A percentile compares a stretch with the other conserved stretches of the same genome.
These are phyloP conservation scores for Andrena bicolor DNA, from an alignment of 2,888 invertebrate species.

Conservation along the genomic window DNA sequence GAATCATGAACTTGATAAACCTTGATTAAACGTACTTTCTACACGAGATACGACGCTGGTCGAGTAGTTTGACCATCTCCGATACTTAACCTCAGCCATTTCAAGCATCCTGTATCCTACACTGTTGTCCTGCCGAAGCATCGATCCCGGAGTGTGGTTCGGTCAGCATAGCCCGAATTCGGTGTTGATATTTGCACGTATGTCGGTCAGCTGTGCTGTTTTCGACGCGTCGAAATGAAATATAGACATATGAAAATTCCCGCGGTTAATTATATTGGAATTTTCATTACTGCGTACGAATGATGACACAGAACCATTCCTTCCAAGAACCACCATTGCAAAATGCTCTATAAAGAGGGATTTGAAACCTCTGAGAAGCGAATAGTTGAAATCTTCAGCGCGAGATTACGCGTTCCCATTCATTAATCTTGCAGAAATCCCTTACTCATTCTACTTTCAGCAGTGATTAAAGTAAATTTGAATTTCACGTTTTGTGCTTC, in stretches of 20 bases:
- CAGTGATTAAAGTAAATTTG: not conserved
- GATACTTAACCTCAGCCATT: slow-evolving; percentile 68
- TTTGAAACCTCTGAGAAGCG: not conserved
- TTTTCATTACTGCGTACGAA: not conserved
- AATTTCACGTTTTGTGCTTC: not conserved
- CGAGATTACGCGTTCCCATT: slow-evolving; percentile 2
- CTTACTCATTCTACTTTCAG: slow-evolving; percentile 1
- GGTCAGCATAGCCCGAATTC: slow-evolving; percentile 22
- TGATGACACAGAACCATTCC: not conserved
- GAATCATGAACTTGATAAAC: slow-evolving; percentile 49
- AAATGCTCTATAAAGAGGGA: not conserved
- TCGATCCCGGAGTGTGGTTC: slow-evolving; percentile 32
- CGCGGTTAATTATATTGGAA: not conserved
- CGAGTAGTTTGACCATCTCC: slow-evolving; percentile 66
- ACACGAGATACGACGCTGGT: slow-evolving; percentile 51
- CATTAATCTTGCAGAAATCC: slow-evolving; percentile 10
- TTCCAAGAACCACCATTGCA: not conserved
- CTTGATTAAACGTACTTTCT: slow-evolving; percentile 66
- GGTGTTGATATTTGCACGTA: slow-evolving; percentile 28
- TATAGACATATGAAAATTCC: not conserved
- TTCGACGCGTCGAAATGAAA: not conserved
- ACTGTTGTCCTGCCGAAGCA: slow-evolving; percentile 30
- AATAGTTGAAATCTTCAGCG: slow-evolving; percentile 8
- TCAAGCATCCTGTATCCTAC: slow-evolving; percentile 56
- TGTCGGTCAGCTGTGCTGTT: not conserved